Evolutionary conservation across 2,797 vertebrate genomes (phyloP).

Genomic region (Perdix hodgsoniae): DNA sequence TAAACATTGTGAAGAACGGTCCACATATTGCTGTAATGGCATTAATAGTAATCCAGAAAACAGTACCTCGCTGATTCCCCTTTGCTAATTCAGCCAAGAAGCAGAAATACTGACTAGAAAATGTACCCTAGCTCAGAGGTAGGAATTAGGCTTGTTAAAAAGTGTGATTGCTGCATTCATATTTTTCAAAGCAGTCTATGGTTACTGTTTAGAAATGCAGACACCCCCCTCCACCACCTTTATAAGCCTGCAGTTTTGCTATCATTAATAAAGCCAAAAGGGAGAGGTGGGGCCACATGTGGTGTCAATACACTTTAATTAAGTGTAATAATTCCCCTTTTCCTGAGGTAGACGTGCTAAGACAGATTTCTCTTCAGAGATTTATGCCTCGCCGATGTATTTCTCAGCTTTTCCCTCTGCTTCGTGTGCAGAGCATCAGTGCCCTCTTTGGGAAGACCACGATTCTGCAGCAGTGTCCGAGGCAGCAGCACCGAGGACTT

Average conservation of each 20-base stretch:
- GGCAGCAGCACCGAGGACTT: not conserved
- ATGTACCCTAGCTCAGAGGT: not conserved
- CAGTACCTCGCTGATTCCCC: not conserved
- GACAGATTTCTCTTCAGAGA: slow-evolving; percentile 79
- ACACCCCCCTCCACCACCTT: not conserved
- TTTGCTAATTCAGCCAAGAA: not conserved
- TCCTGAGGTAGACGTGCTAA: slow-evolving; percentile 87
- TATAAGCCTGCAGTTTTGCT: slow-evolving; percentile 65
- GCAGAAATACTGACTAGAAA: not conserved
- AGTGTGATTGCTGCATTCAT: slow-evolving; percentile 23
- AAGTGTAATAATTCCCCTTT: slow-evolving; percentile 90
- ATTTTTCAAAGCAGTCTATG: not conserved
- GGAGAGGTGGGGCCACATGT: slow-evolving; percentile 82
- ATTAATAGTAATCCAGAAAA: not conserved
- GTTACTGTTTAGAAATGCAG: not conserved
- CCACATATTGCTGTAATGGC: not conserved
- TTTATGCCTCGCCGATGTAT: slow-evolving; percentile 45
- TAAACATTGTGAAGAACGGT: not conserved
- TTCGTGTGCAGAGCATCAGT: slow-evolving; percentile 80
- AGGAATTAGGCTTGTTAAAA: not conserved
- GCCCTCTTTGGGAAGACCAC: slow-evolving; percentile 82
- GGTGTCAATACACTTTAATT: slow-evolving; percentile 91
- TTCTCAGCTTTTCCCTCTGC: not conserved
- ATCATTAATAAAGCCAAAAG: slow-evolving; percentile 77
- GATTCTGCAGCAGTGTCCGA: not conserved